These are phyloP conservation scores for Lepisosteus osseus DNA, from an alignment of 2,113 vertebrate genomes.

Conservation along the genomic window DNA sequence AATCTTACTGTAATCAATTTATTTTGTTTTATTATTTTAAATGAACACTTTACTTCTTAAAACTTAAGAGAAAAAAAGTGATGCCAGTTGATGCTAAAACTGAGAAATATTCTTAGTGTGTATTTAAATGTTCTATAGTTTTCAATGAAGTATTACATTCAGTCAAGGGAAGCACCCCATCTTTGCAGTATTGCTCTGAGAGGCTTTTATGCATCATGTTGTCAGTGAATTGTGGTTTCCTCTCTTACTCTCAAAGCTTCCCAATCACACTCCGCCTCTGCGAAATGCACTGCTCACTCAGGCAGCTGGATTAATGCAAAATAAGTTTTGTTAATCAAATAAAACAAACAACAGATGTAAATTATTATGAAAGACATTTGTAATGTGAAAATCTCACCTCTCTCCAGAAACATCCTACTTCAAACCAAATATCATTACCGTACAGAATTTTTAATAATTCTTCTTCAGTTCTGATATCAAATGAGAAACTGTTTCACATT, in stretches of 20 bases:
- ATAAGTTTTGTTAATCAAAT: neutral
- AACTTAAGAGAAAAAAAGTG: neutral
- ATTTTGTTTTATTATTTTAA: too few relatives aligned
- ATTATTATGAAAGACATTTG: too few relatives aligned
- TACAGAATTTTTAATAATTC: constrained; percentile 16
- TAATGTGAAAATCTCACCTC: neutral
- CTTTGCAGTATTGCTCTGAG: constrained; percentile 12
- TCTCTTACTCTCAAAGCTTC: neutral
- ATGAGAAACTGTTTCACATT: constrained; percentile 4
- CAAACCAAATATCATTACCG: constrained; percentile 7
- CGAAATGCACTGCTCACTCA: neutral
- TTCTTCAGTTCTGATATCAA: constrained; percentile 9
- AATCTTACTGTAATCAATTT: too few relatives aligned
- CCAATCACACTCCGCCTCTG: neutral
- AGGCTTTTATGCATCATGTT: constrained; percentile 9
- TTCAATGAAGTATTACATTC: constrained; percentile 2
- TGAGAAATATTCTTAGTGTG: neutral
- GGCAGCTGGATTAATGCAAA: constrained; percentile 4
- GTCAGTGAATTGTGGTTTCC: constrained; percentile 7
- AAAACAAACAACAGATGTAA: constrained; percentile 4
- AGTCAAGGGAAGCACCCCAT: neutral
- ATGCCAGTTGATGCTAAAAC: too few relatives aligned
- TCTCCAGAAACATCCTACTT: constrained; percentile 2
- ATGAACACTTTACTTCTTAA: neutral
- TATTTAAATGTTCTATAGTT: neutral